A percentile compares a stretch with the other conserved stretches of the same genome.
phyloP scores from a whole-genome alignment of 1,140 invertebrate species.

The Homarus americanus region DNA sequence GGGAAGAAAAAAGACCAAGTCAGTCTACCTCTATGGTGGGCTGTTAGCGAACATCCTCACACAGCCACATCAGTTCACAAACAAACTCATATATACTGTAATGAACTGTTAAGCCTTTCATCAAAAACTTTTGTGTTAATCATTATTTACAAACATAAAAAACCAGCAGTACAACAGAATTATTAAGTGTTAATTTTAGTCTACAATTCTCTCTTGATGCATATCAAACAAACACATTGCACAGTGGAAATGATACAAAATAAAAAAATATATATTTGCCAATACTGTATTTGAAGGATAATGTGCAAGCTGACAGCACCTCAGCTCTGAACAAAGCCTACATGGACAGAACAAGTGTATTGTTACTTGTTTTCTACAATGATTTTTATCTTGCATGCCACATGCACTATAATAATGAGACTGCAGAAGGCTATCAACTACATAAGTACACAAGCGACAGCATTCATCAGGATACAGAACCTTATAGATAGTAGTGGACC shows the following conservation, averaged over 20 bases:
- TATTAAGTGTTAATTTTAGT: conserved; percentile 51
- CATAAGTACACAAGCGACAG: conserved; percentile 38
- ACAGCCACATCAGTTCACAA: conserved; percentile 66
- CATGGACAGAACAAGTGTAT: not conserved
- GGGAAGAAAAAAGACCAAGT: conserved; percentile 55
- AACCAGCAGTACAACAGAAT: conserved; percentile 49
- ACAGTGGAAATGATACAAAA: conserved; percentile 26
- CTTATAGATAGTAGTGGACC: conserved; percentile 45
- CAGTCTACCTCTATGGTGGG: conserved; percentile 62
- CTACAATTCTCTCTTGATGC: conserved; percentile 33
- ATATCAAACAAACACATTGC: conserved; percentile 48
- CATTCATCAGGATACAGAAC: conserved; percentile 70
- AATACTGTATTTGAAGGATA: conserved; percentile 13
- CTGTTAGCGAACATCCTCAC: conserved; percentile 64
- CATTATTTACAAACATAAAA: conserved; percentile 41
- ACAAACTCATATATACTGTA: conserved; percentile 11
- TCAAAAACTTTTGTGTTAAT: conserved; percentile 55
- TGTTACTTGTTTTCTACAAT: not conserved
- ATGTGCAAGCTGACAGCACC: conserved; percentile 40
- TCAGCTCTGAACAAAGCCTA: conserved; percentile 32
- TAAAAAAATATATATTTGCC: conserved; percentile 39
- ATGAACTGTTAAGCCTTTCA: conserved; percentile 39
- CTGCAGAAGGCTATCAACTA: conserved; percentile 20
- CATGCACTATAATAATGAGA: conserved; percentile 52
- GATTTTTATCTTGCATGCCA: conserved; percentile 43